Base-by-base conservation (phyloP, 2,888 invertebrate species). In the Resseliella maxima region DNA sequence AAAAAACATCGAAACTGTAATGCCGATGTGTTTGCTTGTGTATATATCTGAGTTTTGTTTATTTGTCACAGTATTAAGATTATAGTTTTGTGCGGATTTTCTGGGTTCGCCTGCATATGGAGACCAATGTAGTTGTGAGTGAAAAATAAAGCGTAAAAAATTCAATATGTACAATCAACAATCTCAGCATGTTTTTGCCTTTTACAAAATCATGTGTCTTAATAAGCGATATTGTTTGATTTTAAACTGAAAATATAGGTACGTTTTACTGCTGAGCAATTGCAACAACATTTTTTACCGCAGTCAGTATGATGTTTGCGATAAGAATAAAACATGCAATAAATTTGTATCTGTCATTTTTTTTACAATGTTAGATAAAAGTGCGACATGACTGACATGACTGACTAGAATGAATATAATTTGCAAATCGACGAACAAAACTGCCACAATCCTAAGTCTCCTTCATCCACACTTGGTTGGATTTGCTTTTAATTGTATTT, bases 321-420 rank as follows among this genome's bases (percentile, higher is more conserved):
- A 72, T 72, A 72, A 72, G 72, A 35, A 31, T 31, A 2, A 72
- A 72, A 31, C 35, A 72, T 72, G 72, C n/a, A 31, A 72, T 72
- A 72, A 72, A 72, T 72, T 72, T 72, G 72, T 72, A 72, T 72
- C 72, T 72, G 72, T 72, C 72, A 72, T 72, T 72, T 15, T n/a
- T 27, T 27, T 31, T 72, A 72, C 72, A 72, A 72, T 31, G 72
- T 31, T 31, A 12, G 31, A 35, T 31, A 31, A 72, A 72, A 31
- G 31, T 72, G 72, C 31, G 72, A 72, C 72, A 72, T 31, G 27
- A 72, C 31, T 72, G 72, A n/a, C n/a, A n/a, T n/a, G n/a, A n/a
- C n/a, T n/a, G n/a, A n/a, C n/a, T n/a, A n/a, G n/a, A 35, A 31
- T 72, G 31, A 59, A 50, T 50, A 50, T 15, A 18, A 50, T 18